Conservation (phyloP, 2,113 vertebrate species). For the Hyla sarda region DNA sequence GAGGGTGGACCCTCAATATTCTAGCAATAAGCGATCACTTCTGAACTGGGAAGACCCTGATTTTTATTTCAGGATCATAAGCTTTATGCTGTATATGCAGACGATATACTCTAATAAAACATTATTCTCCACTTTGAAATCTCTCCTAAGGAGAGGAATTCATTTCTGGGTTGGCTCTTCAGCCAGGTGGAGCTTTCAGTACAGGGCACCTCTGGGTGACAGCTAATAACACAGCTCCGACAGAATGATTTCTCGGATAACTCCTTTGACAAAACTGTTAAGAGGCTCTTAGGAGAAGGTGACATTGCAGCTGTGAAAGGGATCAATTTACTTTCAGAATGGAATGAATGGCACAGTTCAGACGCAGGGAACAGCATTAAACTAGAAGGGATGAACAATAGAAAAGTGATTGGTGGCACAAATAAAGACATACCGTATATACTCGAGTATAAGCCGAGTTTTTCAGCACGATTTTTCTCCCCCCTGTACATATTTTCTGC, state of each 20-base stretch:
- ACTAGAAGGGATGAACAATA: not conserved
- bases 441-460: no score
- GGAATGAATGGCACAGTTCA: not conserved
- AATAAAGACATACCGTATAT: no score
- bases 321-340: not conserved
- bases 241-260: conserved; percentile 46
- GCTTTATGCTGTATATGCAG: not conserved
- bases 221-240: conserved; percentile 37
- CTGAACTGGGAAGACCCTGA: no score
- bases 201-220: conserved; percentile 29
- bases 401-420: not conserved
- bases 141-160: not conserved
- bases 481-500: no score
- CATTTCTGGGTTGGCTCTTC: conserved; percentile 27
- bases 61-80: no score
- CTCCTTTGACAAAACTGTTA: conserved; percentile 24
- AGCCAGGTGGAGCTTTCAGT: conserved; percentile 1
- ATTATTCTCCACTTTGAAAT: not conserved
- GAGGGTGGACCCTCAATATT: no score
- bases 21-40: no score
- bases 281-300: conserved; percentile 52
- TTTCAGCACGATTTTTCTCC: no score
- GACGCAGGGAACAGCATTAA: not conserved
- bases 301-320: conserved; percentile 51
- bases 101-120: not conserved